phyloP scores from a whole-genome alignment of 2,113 vertebrate species.

The Phrynosoma platyrhinos region DNA sequence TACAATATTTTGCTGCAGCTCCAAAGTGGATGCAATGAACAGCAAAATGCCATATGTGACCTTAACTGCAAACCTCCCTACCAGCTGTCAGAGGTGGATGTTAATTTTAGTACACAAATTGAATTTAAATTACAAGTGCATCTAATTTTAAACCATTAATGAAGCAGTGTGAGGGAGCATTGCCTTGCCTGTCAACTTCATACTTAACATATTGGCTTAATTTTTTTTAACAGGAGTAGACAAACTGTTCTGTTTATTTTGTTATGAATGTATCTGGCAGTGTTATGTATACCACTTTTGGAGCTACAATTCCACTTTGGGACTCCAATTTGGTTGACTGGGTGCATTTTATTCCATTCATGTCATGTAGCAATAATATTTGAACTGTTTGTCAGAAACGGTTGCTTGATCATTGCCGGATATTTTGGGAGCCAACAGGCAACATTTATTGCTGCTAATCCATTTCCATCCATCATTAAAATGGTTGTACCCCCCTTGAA shows the following conservation, averaged over 20 bases:
- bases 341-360: neutral
- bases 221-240: neutral
- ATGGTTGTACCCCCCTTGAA: neutral
- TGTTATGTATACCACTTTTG: neutral
- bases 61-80: neutral
- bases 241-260: conserved; percentile 4
- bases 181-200: neutral
- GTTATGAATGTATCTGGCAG: neutral
- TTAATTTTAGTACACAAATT: neutral
- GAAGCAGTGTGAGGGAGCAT: neutral
- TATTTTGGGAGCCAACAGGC: neutral
- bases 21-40: too few relatives aligned
- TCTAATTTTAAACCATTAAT: neutral
- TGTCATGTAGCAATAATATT: neutral
- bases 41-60: neutral
- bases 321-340: neutral
- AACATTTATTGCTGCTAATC: neutral
- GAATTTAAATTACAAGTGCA: neutral
- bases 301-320: too few relatives aligned
- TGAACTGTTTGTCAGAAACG: neutral
- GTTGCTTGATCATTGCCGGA: neutral
- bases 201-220: neutral
- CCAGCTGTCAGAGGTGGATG: neutral
- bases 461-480: neutral
- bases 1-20: neutral